These are phyloP conservation scores for Hirtodrosophila alboralis DNA, from an alignment of 2,888 invertebrate species.

Conservation along the genomic window DNA sequence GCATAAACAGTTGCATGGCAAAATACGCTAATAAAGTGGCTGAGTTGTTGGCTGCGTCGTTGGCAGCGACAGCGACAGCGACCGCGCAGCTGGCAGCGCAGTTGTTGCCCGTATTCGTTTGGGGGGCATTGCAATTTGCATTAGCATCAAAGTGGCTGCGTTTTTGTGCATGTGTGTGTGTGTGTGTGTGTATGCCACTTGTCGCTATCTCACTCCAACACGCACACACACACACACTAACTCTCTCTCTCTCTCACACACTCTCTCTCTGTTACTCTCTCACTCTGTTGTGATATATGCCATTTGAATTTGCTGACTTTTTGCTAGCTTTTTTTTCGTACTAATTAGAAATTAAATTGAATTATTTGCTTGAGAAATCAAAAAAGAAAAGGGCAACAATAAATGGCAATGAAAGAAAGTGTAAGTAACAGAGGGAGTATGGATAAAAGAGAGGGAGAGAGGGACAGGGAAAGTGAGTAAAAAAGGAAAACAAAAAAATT, in stretches of 20 bases:
- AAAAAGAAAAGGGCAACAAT: constrained; percentile 42
- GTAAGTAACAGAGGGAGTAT: no score
- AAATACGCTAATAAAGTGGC: constrained; percentile 82
- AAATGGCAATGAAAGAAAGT: background rate
- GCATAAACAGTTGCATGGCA: constrained; percentile 79
- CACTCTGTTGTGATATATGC: constrained; percentile 4
- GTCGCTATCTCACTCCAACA: constrained; percentile 8
- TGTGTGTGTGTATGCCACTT: constrained; percentile 13
- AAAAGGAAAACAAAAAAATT: no score
- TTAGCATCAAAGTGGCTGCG: constrained; percentile 78
- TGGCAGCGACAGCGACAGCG: constrained; percentile 23
- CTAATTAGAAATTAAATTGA: constrained; percentile 78
- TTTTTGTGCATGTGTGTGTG: constrained; percentile 59
- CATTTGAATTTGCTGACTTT: constrained; percentile 46
- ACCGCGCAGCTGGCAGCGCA: constrained; percentile 30
- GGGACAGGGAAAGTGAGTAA: no score
- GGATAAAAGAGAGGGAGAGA: no score
- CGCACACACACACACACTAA: no score
- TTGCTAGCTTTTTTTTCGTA: constrained; percentile 47
- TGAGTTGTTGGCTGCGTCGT: constrained; percentile 57
- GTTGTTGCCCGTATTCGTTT: constrained; percentile 14
- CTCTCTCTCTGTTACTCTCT: no score
- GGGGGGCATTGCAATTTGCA: constrained; percentile 70
- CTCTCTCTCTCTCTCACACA: no score
- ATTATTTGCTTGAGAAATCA: constrained; percentile 78